These are phyloP conservation scores for Petrocephalus sullivani DNA, from an alignment of 2,797 vertebrate genomes.

Conservation along the genomic window DNA sequence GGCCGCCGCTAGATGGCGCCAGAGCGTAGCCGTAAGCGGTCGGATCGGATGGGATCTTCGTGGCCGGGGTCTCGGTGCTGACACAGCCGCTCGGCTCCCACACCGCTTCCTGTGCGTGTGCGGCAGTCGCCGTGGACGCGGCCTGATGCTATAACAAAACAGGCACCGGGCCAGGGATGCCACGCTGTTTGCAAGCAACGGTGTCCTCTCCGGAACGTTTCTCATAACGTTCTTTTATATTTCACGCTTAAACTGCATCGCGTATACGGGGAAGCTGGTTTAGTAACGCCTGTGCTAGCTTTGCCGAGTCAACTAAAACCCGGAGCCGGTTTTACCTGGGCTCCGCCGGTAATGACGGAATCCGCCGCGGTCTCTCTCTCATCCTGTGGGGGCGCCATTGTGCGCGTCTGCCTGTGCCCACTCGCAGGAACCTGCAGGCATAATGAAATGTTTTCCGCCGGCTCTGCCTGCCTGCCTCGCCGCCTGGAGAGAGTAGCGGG, in stretches of 20 bases:
- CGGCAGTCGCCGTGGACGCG: neutral
- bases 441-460: constrained; percentile 12
- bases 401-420: neutral
- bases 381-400: neutral
- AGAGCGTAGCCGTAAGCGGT: neutral
- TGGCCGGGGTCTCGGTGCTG: neutral
- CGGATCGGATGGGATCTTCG: neutral
- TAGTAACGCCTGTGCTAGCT: neutral
- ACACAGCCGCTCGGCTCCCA: neutral
- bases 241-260: neutral
- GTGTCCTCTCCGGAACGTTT: neutral
- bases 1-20: neutral
- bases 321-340: neutral
- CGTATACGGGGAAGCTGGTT: neutral
- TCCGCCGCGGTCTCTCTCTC: neutral
- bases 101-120: neutral
- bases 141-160: neutral
- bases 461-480: neutral
- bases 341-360: neutral
- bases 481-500: neutral
- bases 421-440: neutral
- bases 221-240: neutral
- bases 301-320: neutral
- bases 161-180: neutral
- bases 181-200: neutral